Conservation (phyloP, 2,797 vertebrate genomes). For the Enteromius afrohamiltoni region DNA sequence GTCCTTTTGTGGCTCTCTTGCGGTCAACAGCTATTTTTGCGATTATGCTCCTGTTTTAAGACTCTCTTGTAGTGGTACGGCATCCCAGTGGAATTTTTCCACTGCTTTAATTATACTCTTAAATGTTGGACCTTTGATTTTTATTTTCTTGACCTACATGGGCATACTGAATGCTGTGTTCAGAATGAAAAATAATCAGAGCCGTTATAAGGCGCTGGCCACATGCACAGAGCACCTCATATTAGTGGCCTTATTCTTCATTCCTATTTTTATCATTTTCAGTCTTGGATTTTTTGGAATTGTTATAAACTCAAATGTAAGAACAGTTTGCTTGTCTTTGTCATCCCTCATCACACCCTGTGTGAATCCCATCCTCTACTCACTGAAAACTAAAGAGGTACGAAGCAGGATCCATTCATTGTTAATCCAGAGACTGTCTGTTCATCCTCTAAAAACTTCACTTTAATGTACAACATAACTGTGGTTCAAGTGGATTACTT, state of each 20-base stretch:
- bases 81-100: conserved; percentile 63
- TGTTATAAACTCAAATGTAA: conserved; percentile 62
- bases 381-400: conserved; percentile 74
- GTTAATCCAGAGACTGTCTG: conserved; percentile 17
- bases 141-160: conserved; percentile 67
- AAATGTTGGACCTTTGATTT: conserved; percentile 56
- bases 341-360: conserved; percentile 72
- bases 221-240: conserved; percentile 73
- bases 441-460: conserved; percentile 7
- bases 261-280: conserved; percentile 69
- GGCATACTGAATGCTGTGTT: conserved; percentile 71
- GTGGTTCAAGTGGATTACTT: not conserved
- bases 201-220: conserved; percentile 66
- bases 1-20: conserved; percentile 71
- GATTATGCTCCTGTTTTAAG: conserved; percentile 74
- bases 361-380: conserved; percentile 75
- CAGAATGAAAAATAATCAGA: conserved; percentile 70
- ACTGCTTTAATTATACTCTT: conserved; percentile 1
- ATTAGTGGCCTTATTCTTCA: conserved; percentile 71
- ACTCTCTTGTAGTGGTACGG: conserved; percentile 70
- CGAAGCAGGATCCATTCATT: conserved; percentile 57
- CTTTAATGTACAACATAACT: not conserved
- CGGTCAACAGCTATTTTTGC: conserved; percentile 75
- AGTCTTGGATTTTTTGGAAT: conserved; percentile 59
- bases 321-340: conserved; percentile 70